phyloP scores from a whole-genome alignment of 2,797 vertebrate species.

The Falco columbarius region DNA sequence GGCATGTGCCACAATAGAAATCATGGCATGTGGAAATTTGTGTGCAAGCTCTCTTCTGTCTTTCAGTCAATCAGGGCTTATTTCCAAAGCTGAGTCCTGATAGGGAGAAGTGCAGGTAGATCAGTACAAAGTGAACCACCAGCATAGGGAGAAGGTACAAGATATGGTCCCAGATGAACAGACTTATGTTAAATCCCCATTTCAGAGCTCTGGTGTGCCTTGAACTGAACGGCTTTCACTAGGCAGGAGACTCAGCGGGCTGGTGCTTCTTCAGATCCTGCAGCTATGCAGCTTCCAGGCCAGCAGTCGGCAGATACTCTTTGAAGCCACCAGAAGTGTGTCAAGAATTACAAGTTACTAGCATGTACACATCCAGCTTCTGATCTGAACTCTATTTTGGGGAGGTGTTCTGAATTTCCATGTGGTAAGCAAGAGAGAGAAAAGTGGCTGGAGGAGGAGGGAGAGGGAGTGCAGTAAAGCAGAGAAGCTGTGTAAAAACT shows the following conservation, averaged over 20 bases:
- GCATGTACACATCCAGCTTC: not conserved
- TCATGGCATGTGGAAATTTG: not conserved
- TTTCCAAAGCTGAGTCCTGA: not conserved
- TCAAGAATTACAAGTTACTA: not conserved
- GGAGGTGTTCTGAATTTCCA: conserved; percentile 32
- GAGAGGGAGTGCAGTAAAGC: not conserved
- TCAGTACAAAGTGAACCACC: not conserved
- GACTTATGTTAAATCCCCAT: not conserved
- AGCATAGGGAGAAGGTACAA: not conserved
- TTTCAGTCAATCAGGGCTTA: not conserved
- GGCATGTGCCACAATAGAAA: not conserved
- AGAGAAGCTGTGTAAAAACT: not conserved
- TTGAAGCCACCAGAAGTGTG: not conserved
- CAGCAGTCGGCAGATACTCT: not conserved
- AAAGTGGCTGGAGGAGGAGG: not conserved
- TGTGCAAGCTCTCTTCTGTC: not conserved
- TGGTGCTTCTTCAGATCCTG: not conserved
- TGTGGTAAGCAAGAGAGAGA: not conserved
- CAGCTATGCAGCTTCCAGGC: not conserved
- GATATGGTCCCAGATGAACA: not conserved
- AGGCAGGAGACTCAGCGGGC: not conserved
- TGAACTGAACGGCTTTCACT: not conserved
- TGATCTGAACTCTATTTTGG: not conserved
- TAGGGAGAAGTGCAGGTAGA: not conserved
- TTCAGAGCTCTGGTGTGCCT: not conserved